Evolutionary conservation across 2,888 invertebrate species (phyloP).

Genomic region (Cepaea hortensis): DNA sequence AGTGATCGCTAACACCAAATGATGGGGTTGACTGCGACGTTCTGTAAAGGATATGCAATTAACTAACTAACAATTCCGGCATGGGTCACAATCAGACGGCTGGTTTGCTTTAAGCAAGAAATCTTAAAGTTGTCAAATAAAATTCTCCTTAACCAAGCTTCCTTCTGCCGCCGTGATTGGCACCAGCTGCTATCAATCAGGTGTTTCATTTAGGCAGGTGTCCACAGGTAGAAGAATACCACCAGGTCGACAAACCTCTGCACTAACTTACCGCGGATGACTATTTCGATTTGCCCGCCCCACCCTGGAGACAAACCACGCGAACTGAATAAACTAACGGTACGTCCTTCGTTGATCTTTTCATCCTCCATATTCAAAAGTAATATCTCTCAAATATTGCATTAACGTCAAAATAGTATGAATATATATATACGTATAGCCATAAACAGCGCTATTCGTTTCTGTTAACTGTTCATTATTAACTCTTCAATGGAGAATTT

Average conservation of each 20-base stretch:
- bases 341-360: neutral
- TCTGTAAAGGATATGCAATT: too few relatives aligned
- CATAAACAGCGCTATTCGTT: neutral
- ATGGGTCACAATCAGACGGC: too few relatives aligned
- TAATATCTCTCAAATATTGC: neutral
- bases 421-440: neutral
- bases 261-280: neutral
- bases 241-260: too few relatives aligned
- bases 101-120: too few relatives aligned
- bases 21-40: too few relatives aligned
- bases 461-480: neutral
- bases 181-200: constrained; percentile 14
- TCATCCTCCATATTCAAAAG: too few relatives aligned
- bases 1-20: too few relatives aligned
- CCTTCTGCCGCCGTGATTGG: constrained; percentile 52
- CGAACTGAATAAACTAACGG: neutral
- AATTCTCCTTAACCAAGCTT: neutral
- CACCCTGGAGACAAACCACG: neutral
- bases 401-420: neutral
- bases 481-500: neutral
- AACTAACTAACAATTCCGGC: too few relatives aligned
- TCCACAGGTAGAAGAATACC: neutral
- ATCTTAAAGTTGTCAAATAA: too few relatives aligned
- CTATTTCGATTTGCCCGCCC: neutral
- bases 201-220: constrained; percentile 31